phyloP scores from a whole-genome alignment of 2,113 vertebrate genomes.

The Alethe castanea region DNA sequence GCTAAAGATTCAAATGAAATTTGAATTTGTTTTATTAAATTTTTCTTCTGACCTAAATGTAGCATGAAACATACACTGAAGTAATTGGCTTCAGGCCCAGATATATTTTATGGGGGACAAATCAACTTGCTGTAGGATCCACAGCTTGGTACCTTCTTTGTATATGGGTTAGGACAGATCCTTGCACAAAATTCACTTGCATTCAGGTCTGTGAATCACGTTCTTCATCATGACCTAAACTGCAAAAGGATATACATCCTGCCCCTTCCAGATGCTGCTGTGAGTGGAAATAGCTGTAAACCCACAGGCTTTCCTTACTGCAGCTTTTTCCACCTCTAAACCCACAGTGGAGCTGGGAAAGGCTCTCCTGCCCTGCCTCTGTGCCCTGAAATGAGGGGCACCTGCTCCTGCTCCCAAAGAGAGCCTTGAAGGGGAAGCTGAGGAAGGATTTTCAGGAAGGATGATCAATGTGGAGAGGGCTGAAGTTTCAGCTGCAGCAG shows the following conservation, averaged over 20 bases:
- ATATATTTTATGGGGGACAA: neutral
- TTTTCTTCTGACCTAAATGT: neutral
- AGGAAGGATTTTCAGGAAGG: neutral
- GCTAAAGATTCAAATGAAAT: neutral
- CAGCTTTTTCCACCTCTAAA: neutral
- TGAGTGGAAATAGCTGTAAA: neutral
- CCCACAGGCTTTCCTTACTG: neutral
- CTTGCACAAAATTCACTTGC: neutral
- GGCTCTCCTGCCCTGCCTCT: neutral
- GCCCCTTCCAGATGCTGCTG: neutral
- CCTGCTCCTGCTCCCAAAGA: neutral
- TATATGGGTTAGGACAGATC: neutral
- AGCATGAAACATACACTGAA: neutral
- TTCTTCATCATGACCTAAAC: neutral
- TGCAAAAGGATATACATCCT: neutral
- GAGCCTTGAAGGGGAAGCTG: rapidly evolving
- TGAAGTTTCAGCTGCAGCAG: neutral
- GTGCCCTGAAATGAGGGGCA: rapidly evolving
- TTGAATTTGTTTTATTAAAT: neutral
- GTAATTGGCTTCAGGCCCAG: neutral
- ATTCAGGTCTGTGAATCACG: neutral
- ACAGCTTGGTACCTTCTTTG: neutral
- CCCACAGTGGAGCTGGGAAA: neutral
- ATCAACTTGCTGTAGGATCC: neutral
- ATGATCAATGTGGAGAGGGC: neutral